Percentiles rank a stretch among this genome's conserved stretches.
These are phyloP conservation scores for Dusona sp. DNA, from an alignment of 2,888 invertebrate species.

Conservation along the genomic window DNA sequence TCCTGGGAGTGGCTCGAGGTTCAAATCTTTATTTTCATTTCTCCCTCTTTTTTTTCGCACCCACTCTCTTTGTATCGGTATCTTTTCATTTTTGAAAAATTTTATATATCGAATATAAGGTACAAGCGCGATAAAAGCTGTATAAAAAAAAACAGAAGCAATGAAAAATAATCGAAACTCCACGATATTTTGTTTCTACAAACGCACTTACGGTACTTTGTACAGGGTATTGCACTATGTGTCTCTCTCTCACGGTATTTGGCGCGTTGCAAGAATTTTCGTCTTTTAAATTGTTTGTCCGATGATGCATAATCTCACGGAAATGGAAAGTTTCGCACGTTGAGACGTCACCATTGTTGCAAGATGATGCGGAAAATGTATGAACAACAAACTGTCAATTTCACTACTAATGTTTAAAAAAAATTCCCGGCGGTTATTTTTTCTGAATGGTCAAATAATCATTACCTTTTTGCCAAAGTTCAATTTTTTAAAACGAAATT, in stretches of 20 bases:
- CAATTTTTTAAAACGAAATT: too few relatives aligned
- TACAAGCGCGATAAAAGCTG: constrained; percentile 52
- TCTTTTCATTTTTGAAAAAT: constrained; percentile 1
- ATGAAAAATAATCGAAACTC: constrained; percentile 32
- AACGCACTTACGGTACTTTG: constrained; percentile 83
- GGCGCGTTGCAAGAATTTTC: constrained; percentile 57
- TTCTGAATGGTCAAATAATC: background rate
- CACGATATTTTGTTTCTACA: constrained; percentile 53
- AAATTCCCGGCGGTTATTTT: background rate
- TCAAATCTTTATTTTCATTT: constrained; percentile 40
- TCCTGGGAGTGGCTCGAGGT: constrained; percentile 25
- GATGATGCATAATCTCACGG: background rate
- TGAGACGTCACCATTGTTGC: constrained; percentile 11
- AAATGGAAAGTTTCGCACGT: constrained; percentile 3
- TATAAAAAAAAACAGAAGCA: constrained; percentile 14
- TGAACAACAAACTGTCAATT: constrained; percentile 1
- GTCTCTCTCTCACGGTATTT: constrained; percentile 68
- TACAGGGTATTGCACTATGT: constrained; percentile 83
- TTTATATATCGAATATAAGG: constrained; percentile 34
- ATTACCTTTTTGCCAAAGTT: too few relatives aligned
- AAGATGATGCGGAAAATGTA: constrained; percentile 6
- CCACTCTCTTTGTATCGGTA: constrained; percentile 10
- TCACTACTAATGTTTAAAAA: too few relatives aligned
- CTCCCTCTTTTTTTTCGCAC: constrained; percentile 1
- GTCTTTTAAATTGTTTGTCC: constrained; percentile 17